phyloP scores from a whole-genome alignment of 2,888 invertebrate species.

The Lasioglossum figueresi region DNA sequence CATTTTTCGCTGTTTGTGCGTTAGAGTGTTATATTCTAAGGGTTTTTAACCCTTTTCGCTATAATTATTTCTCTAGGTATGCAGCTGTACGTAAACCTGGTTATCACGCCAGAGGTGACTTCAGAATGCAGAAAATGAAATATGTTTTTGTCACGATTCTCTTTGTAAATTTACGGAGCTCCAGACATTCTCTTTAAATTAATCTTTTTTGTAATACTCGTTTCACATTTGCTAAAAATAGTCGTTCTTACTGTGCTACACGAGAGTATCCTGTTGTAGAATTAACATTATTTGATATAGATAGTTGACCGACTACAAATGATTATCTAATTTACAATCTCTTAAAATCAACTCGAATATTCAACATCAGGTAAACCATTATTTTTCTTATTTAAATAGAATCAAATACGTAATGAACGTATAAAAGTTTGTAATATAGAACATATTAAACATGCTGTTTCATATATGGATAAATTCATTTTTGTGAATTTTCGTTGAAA shows the following conservation, averaged over 20 bases:
- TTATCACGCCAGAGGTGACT: constrained; percentile 5
- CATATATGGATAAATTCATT: not conserved
- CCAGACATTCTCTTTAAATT: not conserved
- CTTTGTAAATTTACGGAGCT: not conserved
- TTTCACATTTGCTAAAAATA: not conserved
- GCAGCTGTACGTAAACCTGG: not conserved
- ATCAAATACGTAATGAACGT: no score
- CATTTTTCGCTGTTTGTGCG: not conserved
- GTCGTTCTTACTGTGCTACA: not conserved
- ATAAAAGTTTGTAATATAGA: no score
- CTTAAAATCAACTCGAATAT: no score
- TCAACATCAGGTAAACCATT: no score
- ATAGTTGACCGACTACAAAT: not conserved
- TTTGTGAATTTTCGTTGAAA: not conserved
- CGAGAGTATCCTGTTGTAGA: not conserved
- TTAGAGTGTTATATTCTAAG: not conserved
- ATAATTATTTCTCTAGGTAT: not conserved
- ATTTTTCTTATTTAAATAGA: no score
- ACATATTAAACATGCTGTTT: not conserved
- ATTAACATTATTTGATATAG: not conserved
- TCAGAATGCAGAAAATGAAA: not conserved
- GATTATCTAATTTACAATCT: no score
- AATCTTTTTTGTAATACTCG: not conserved
- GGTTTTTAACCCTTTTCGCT: not conserved
- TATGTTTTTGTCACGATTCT: not conserved